Conservation (phyloP, 64 coral and sea anemone genomes). For the Dendronephthya gigantea region DNA sequence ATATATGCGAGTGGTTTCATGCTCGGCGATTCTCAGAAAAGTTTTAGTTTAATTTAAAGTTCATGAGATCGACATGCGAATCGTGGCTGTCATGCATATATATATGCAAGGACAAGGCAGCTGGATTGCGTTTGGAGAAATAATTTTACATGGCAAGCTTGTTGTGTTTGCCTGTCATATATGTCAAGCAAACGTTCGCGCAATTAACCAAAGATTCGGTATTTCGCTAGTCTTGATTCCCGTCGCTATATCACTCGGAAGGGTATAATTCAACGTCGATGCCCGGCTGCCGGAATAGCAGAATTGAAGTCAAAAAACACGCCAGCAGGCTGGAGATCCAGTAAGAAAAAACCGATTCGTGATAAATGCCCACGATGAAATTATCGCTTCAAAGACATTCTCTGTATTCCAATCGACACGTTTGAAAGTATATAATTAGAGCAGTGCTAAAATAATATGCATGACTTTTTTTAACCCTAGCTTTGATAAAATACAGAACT, state of each 20-base stretch:
- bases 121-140: background rate
- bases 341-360: no score
- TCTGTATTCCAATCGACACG: background rate
- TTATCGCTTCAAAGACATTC: background rate
- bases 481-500: no score
- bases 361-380: background rate
- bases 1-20: no score
- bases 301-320: no score
- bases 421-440: background rate
- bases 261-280: no score
- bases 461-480: no score
- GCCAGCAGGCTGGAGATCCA: no score
- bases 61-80: no score
- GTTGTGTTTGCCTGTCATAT: background rate
- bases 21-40: no score
- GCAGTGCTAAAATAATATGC: no score
- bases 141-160: background rate
- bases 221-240: no score
- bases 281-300: no score
- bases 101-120: background rate
- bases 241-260: background rate
- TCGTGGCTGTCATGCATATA: background rate
- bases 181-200: background rate
- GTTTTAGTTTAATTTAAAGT: background rate
- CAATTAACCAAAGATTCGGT: background rate